A percentile compares a stretch with the other conserved stretches of the same genome.
These are phyloP conservation scores for Coregonus sp. DNA, from an alignment of 2,797 vertebrate species.

Conservation along the genomic window DNA sequence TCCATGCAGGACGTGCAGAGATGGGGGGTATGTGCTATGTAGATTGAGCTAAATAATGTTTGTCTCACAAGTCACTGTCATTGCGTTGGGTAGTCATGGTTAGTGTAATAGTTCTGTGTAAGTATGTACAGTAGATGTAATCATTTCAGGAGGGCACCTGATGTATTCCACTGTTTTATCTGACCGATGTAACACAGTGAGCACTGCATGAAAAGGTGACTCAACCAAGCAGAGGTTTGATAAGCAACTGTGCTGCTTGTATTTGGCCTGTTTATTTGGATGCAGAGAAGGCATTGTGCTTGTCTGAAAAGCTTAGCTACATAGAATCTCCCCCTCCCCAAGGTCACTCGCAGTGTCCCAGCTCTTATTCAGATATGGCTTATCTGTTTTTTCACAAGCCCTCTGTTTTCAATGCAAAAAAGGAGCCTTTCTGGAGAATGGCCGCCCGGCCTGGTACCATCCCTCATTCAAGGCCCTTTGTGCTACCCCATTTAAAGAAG, in stretches of 20 bases:
- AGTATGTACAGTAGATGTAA: too few species aligned
- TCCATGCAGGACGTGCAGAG: background rate
- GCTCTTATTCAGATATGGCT: conserved; percentile 79
- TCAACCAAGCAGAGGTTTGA: background rate
- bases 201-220: background rate
- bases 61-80: background rate
- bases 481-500: conserved; percentile 93
- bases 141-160: too few species aligned
- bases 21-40: background rate
- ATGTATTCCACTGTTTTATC: background rate
- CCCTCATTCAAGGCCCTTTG: conserved; percentile 90
- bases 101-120: background rate
- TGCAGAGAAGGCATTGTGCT: conserved; percentile 29
- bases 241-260: conserved; percentile 11
- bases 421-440: conserved; percentile 79
- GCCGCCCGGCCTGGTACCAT: conserved; percentile 83
- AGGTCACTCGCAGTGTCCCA: conserved; percentile 74
- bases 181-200: background rate
- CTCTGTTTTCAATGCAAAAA: conserved; percentile 78
- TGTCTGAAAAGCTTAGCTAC: conserved; percentile 22
- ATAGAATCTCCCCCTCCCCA: conserved; percentile 62
- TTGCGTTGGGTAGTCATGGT: background rate
- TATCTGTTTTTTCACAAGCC: conserved; percentile 78
- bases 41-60: background rate
- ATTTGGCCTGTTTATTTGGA: conserved; percentile 34